Base-by-base conservation (phyloP, 1,140 invertebrate genomes). In the Trichogramma pretiosum region DNA sequence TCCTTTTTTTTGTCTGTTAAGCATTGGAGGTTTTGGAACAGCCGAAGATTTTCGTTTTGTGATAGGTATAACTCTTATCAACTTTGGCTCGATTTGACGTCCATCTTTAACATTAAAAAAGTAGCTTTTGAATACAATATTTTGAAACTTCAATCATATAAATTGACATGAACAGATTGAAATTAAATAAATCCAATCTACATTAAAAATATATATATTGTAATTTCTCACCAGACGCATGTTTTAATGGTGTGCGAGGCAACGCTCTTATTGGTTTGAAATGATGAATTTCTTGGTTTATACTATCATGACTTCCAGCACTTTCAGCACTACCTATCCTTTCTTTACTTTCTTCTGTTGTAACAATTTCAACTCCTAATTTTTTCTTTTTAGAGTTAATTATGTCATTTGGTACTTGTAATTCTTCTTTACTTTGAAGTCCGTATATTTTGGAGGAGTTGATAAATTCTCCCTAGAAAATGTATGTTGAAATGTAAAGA, bases 281-380 rank as follows among this genome's bases (percentile, higher is more conserved):
- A 53, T 77, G 70, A 58, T 77, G 76, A 53, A 77, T 74, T 55
- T 78, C 77, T 54, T 74, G 74, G 55, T 76, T 75, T 24, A 78
- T 73, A 48, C 75, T 77, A 50, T 78, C 76, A 39, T 74, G 74
- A 59, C 77, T 78, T 0, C 63, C 65, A 39, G 70, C 64, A 43
- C 67, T 70, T 44, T 70, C 65, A 2, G 68, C 63, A 39, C 67
- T 72, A 13, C 65, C 67, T 36, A 63, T 67, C 44, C 66, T 63
- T 36, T 61, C 54, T 28, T 66, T 60, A 2, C 65, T 56, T 50
- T 63, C 53, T 43, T 54, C 48, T 0, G 53, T 57, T 2, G 59
- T 63, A 7, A 69, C 44, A 9, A 72, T 54, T 48, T 71, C 65
- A 2, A 70, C 60, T 3, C 61, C 68, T 14, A 71, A 50, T 36